Evolutionary conservation across 2,797 vertebrate species (phyloP).

Genomic region (Triplophysa bombifrons): DNA sequence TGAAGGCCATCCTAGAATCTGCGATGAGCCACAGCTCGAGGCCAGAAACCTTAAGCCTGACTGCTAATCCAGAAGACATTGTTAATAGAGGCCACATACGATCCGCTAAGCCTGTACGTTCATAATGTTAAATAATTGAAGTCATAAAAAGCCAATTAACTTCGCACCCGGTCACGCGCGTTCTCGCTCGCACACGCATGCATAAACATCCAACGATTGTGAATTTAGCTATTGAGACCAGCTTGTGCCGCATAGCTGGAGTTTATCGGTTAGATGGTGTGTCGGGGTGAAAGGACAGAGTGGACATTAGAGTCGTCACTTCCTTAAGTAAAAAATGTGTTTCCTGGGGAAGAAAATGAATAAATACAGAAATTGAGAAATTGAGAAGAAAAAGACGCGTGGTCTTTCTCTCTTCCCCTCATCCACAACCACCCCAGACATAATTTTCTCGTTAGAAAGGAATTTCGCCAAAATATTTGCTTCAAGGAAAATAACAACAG

Average conservation of each 20-base stretch:
- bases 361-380: conserved; percentile 40
- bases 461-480: conserved; percentile 79
- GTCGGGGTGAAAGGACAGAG: conserved; percentile 14
- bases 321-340: not conserved
- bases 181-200: conserved; percentile 22
- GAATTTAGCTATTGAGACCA: conserved; percentile 21
- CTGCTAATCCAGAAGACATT: conserved; percentile 84
- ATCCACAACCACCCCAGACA: conserved; percentile 59
- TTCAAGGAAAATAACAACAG: conserved; percentile 81
- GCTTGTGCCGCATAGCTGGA: conserved; percentile 30
- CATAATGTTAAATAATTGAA: conserved; percentile 87
- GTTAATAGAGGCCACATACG: conserved; percentile 85
- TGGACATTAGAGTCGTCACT: not conserved
- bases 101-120: conserved; percentile 84
- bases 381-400: conserved; percentile 20
- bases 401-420: not conserved
- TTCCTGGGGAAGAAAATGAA: conserved; percentile 17
- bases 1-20: conserved; percentile 67
- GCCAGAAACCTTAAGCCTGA: conserved; percentile 79
- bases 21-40: conserved; percentile 68
- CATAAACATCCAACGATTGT: not conserved
- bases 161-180: conserved; percentile 61
- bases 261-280: conserved; percentile 28
- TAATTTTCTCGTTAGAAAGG: conserved; percentile 69
- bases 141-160: conserved; percentile 87